phyloP scores from a whole-genome alignment of 1,140 invertebrate species.

The Apocrypta bakeri region DNA sequence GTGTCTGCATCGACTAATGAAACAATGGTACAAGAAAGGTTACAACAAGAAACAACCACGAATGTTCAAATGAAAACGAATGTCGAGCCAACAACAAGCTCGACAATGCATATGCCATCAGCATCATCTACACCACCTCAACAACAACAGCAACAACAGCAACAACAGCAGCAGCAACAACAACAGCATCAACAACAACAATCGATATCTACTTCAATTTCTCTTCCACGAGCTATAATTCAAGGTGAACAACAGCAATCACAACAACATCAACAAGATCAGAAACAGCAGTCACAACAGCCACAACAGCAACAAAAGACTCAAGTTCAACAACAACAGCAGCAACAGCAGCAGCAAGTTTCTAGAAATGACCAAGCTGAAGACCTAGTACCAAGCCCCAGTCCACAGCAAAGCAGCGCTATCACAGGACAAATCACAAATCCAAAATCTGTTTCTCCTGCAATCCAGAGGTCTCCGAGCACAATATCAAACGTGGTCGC shows the following conservation, averaged over 20 bases:
- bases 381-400: conserved; percentile 31
- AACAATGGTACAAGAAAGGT: not conserved
- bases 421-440: not conserved
- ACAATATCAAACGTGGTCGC: conserved; percentile 11
- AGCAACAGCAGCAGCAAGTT: conserved; percentile 25
- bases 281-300: conserved; percentile 47
- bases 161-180: conserved; percentile 44
- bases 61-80: conserved; percentile 22
- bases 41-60: not conserved
- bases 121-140: conserved; percentile 30
- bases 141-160: conserved; percentile 42
- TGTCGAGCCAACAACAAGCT: conserved; percentile 38
- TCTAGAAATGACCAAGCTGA: not conserved
- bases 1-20: not conserved
- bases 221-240: conserved; percentile 9
- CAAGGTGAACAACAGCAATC: conserved; percentile 47
- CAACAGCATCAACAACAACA: conserved; percentile 41
- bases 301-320: conserved; percentile 56
- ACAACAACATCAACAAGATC: conserved; percentile 38
- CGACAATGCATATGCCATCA: conserved; percentile 43
- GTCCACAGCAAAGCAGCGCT: conserved; percentile 43
- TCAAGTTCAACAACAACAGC: conserved; percentile 44
- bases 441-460: conserved; percentile 35
- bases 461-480: conserved; percentile 38
- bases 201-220: not conserved